These are phyloP conservation scores for Caenorhabditis auriculariae DNA, from an alignment of 2,888 invertebrate genomes.

Conservation along the genomic window DNA sequence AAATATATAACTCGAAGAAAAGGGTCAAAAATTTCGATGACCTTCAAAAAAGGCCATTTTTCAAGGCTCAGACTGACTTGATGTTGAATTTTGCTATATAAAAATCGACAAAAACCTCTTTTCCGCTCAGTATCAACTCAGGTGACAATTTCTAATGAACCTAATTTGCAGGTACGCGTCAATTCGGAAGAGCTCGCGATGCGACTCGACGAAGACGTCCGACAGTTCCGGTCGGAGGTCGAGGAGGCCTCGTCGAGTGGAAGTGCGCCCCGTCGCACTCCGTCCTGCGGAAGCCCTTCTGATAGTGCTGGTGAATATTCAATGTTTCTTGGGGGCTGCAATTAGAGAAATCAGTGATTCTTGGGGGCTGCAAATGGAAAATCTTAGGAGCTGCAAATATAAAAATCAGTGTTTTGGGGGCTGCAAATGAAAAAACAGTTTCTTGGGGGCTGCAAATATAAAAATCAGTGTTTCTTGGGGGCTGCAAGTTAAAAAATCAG, in stretches of 20 bases:
- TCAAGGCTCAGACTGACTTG: too few species aligned
- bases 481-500: too few species aligned
- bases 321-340: neutral
- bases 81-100: too few species aligned
- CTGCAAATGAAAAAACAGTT: too few species aligned
- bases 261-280: slow-evolving; percentile 14
- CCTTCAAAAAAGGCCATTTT: too few species aligned
- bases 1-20: too few species aligned
- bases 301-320: slow-evolving; percentile 25
- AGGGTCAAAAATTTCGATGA: too few species aligned
- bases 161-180: slow-evolving; percentile 51
- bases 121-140: too few species aligned
- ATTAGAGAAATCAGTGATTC: neutral
- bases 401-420: neutral
- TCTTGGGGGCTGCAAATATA: neutral
- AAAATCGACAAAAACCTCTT: too few species aligned
- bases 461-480: neutral
- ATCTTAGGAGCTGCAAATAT: neutral
- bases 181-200: slow-evolving; percentile 52
- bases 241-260: slow-evolving; percentile 28
- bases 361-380: too few species aligned
- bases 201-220: slow-evolving; percentile 49
- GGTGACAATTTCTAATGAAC: too few species aligned
- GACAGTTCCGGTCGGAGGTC: slow-evolving; percentile 42
- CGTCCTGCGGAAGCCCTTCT: slow-evolving; percentile 26